phyloP scores from a whole-genome alignment of 2,797 vertebrate genomes.

The Podarcis lilfordi region DNA sequence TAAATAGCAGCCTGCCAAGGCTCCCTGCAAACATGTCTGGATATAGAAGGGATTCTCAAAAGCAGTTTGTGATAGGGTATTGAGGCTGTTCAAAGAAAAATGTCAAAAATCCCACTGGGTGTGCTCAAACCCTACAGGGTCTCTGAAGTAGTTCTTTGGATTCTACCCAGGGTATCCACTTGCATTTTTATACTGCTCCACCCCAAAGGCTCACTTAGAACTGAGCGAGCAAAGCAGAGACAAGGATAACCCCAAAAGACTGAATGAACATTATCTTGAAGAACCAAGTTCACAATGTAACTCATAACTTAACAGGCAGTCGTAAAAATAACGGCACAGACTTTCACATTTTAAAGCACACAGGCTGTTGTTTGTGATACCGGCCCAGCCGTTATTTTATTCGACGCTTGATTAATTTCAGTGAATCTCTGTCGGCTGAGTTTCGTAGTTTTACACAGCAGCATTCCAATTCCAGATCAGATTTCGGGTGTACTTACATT shows the following conservation, averaged over 20 bases:
- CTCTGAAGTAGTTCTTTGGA: neutral
- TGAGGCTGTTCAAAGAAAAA: neutral
- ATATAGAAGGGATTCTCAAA: neutral
- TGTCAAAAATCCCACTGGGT: neutral
- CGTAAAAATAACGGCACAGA: neutral
- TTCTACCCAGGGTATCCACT: neutral
- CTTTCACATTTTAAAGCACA: neutral
- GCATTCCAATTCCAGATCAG: neutral
- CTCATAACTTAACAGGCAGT: neutral
- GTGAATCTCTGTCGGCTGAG: neutral
- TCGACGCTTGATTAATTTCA: neutral
- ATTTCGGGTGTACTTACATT: neutral
- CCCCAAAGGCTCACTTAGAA: neutral
- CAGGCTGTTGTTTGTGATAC: neutral
- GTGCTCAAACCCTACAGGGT: too few species aligned
- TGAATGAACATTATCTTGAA: neutral
- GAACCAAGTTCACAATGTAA: neutral
- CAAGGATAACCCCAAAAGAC: neutral
- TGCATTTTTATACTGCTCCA: neutral
- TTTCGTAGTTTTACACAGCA: neutral
- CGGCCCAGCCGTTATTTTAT: neutral
- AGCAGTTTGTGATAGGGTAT: neutral
- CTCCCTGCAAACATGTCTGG: neutral
- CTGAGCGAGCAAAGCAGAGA: neutral
- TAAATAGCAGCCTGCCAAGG: neutral